phyloP scores from a whole-genome alignment of 2,888 invertebrate genomes.

The Gisinianus flammeolus region DNA sequence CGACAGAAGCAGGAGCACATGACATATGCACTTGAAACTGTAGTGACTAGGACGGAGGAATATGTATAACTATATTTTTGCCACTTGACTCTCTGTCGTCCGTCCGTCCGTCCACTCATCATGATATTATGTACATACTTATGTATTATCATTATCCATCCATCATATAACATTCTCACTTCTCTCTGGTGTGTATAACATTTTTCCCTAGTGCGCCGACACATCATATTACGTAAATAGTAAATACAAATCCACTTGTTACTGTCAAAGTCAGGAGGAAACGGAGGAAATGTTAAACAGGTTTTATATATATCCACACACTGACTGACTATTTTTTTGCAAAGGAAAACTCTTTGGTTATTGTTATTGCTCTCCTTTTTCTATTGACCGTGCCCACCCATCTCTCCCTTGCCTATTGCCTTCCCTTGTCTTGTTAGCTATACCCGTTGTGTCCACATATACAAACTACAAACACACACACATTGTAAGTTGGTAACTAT shows the following conservation, averaged over 20 bases:
- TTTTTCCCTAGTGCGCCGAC: too few relatives aligned
- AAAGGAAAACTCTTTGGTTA: neutral
- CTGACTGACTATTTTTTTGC: slow-evolving; percentile 1
- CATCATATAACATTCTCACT: too few relatives aligned
- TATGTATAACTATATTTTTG: too few relatives aligned
- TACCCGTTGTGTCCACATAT: neutral
- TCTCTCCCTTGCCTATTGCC: neutral
- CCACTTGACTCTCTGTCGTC: too few relatives aligned
- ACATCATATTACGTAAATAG: neutral
- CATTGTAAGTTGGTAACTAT: neutral
- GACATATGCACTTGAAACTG: neutral
- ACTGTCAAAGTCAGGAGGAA: slow-evolving; percentile 26
- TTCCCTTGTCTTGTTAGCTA: neutral
- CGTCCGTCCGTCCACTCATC: too few relatives aligned
- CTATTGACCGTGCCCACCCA: slow-evolving; percentile 23
- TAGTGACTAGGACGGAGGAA: neutral
- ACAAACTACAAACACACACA: neutral
- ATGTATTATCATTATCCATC: too few relatives aligned
- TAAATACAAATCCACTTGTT: slow-evolving; percentile 13
- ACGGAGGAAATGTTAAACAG: slow-evolving; percentile 18
- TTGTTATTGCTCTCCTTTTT: slow-evolving; percentile 5
- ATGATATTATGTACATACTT: too few relatives aligned
- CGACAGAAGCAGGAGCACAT: too few relatives aligned
- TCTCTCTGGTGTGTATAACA: too few relatives aligned
- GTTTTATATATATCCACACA: slow-evolving; percentile 11